These are phyloP conservation scores for Drosophila mauritiana DNA, from an alignment of 1,140 invertebrate genomes.

Conservation along the genomic window DNA sequence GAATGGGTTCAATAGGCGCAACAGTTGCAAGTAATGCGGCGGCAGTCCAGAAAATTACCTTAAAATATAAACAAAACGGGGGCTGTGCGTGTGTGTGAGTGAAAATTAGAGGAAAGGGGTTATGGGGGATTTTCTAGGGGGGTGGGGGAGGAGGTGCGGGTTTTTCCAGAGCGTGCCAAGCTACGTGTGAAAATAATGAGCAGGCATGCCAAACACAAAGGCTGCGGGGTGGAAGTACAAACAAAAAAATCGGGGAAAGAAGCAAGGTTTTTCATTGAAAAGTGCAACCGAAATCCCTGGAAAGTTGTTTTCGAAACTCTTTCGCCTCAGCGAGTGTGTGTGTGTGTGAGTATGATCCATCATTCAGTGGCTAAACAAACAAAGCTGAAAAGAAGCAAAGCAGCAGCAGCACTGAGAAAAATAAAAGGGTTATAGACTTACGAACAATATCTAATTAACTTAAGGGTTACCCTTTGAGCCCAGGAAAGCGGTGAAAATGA, in stretches of 20 bases:
- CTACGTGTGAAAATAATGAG: conserved; percentile 80
- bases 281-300: conserved; percentile 63
- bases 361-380: conserved; percentile 78
- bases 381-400: conserved; percentile 36
- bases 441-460: not conserved
- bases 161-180: conserved; percentile 48
- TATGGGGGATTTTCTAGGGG: too few relatives aligned
- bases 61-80: conserved; percentile 66
- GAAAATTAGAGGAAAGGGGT: not conserved
- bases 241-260: conserved; percentile 29
- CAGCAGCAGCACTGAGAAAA: conserved; percentile 24
- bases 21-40: conserved; percentile 69
- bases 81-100: not conserved
- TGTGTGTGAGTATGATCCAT: conserved; percentile 64
- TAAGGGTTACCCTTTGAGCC: not conserved
- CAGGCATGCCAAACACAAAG: conserved; percentile 70
- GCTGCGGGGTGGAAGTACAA: conserved; percentile 28
- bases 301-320: conserved; percentile 62
- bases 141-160: not conserved
- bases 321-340: conserved; percentile 14
- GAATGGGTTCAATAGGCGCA: conserved; percentile 55
- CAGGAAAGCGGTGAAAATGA: too few relatives aligned
- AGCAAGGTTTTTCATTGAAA: conserved; percentile 37
- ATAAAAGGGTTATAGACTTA: not conserved
- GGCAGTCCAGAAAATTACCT: conserved; percentile 73